phyloP scores from a whole-genome alignment of 2,113 vertebrate species.

The Pelvicachromis taeniatus region DNA sequence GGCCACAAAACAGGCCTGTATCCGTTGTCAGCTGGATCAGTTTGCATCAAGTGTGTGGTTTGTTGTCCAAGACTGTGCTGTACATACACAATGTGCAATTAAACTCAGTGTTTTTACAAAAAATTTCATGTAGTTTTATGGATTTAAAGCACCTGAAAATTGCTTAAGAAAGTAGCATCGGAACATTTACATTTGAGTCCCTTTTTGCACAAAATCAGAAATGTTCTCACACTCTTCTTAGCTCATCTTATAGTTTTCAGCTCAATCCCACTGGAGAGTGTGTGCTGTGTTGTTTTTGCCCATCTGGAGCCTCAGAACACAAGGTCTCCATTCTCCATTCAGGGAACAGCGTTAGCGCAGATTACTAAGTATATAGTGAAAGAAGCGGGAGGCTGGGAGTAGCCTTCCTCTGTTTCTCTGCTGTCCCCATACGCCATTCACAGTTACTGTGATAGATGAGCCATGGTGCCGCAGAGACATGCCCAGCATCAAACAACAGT shows the following conservation, averaged over 20 bases:
- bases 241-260: background rate
- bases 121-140: slow-evolving; percentile 35
- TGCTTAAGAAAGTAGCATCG: background rate
- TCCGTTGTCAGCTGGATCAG: slow-evolving; percentile 42
- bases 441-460: slow-evolving; percentile 75
- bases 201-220: background rate
- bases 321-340: slow-evolving; percentile 67
- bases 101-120: slow-evolving; percentile 60
- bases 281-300: slow-evolving; percentile 48
- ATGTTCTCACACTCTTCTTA: background rate
- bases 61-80: slow-evolving; percentile 52
- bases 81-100: slow-evolving; percentile 62
- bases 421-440: slow-evolving; percentile 62
- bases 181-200: background rate
- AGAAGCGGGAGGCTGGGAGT: slow-evolving; percentile 28
- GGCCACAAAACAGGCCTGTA: slow-evolving; percentile 23
- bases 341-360: slow-evolving; percentile 53
- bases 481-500: slow-evolving; percentile 62
- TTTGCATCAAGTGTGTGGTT: slow-evolving; percentile 58
- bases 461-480: slow-evolving; percentile 48
- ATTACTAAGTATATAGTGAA: slow-evolving; percentile 63
- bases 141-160: background rate
- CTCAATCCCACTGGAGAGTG: slow-evolving; percentile 20
- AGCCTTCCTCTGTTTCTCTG: slow-evolving; percentile 50
- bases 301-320: slow-evolving; percentile 66